Base-by-base conservation (phyloP, 2,888 invertebrate genomes). In the Caenorhabditis macrosperma region DNA sequence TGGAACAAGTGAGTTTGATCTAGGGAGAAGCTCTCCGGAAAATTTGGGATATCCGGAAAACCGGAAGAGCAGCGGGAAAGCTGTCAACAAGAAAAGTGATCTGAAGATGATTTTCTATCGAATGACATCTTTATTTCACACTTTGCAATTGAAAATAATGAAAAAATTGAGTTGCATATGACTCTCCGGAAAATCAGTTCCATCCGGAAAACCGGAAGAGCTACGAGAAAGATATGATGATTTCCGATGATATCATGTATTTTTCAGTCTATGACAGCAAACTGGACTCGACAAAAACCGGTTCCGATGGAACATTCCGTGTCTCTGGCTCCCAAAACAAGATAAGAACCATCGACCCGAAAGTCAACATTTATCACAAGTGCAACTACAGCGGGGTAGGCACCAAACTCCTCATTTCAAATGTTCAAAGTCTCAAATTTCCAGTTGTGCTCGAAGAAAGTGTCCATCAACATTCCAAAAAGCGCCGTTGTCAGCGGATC, bases 281-380 rank as follows among this genome's bases (percentile, higher is more conserved):
- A 48, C 67, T 88, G 84, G 88, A 78, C 55, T 83, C 83, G 22
- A 85, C 81, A 20, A 82, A 84, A 12, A 87, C 88, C 3, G 81
- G 87, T 24, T 67, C 68, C 7, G 82, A 85, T 30, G 88, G 88
- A 59, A 81, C 80, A 1, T 88, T 88, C 79, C 54, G 68, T 9
- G 64, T 82, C 0, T 71, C 74, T 9, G 87, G 87, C 55, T 57
- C 74, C 22, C 80, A 81, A 26, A 76, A 41, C 12, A 80, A 83
- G 26, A 75, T 78, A 4, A 24, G 80, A 33, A 83, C 75, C 0
- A 83, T 83, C n/a, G 83, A 83, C 28, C 83, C 83, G 15, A 81
- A 81, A 59, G 48, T 60, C 22, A 78, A 78, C 59, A 78, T 78
- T 38, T 82, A 80, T 22, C 82, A 82, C 68, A 79, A 77, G 46